Evolutionary conservation across 23 tunicate genomes (phyloP).

Genomic region (Ascidia mentula): DNA sequence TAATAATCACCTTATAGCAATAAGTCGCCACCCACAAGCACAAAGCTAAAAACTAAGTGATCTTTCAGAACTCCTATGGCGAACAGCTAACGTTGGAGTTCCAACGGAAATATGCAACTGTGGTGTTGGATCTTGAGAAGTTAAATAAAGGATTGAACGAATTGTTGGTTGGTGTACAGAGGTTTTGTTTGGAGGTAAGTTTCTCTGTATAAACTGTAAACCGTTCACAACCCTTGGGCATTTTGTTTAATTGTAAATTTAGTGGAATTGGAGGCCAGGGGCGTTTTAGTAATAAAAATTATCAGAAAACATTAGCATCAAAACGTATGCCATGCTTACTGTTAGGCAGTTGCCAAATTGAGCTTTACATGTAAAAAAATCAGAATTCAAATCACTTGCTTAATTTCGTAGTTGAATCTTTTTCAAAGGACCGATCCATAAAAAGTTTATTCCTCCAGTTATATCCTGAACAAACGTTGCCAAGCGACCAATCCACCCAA

Average conservation of each 20-base stretch:
- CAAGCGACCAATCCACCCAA: constrained; percentile 58
- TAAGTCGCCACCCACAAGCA: no score
- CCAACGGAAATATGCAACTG: constrained; percentile 86
- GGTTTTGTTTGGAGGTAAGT: constrained; percentile 59
- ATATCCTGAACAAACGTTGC: constrained; percentile 75
- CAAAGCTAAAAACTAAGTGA: not conserved
- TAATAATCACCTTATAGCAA: no score
- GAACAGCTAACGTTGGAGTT: constrained; percentile 70
- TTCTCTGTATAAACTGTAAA: not conserved
- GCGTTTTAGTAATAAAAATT: no score
- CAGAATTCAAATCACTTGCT: no score
- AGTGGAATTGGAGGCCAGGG: no score
- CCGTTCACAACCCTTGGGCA: not conserved
- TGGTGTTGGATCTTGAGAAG: constrained; percentile 68
- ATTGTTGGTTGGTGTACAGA: constrained; percentile 74
- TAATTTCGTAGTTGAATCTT: no score
- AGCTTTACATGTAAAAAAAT: no score
- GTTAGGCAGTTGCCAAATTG: no score
- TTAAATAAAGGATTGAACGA: constrained; percentile 75
- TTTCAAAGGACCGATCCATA: no score
- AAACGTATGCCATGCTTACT: no score
- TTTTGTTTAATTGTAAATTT: no score
- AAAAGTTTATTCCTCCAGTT: constrained; percentile 18
- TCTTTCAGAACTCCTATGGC: constrained; percentile 59
- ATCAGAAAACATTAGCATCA: no score